Conservation (phyloP, 1,140 invertebrate genomes). For the Idris sp. region DNA sequence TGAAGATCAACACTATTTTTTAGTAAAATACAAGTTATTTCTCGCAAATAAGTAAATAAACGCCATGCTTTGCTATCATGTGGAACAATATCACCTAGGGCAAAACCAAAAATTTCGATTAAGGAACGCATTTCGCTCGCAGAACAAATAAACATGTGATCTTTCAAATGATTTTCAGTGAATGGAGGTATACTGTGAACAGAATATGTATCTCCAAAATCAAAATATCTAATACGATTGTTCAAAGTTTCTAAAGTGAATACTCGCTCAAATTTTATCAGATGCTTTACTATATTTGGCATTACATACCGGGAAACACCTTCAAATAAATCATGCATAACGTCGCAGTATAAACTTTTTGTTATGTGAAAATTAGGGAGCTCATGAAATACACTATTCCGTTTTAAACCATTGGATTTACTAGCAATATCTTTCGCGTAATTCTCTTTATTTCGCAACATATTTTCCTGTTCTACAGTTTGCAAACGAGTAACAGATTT, state of each 20-base stretch:
- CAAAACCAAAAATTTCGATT: conserved; percentile 42
- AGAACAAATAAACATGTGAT: conserved; percentile 41
- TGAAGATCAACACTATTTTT: neutral
- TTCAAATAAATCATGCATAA: conserved; percentile 60
- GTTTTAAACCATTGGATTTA: conserved; percentile 11
- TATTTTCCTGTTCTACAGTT: neutral
- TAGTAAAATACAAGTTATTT: conserved; percentile 56
- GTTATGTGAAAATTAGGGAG: conserved; percentile 42
- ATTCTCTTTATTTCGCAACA: neutral
- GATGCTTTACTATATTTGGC: conserved; percentile 32
- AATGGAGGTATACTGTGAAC: conserved; percentile 19
- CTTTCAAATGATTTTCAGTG: conserved; percentile 42
- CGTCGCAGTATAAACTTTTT: conserved; percentile 37
- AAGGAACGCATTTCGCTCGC: conserved; percentile 61
- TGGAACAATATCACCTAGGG: conserved; percentile 61
- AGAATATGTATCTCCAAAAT: conserved; percentile 17
- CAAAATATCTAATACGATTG: conserved; percentile 44
- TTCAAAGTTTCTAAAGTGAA: conserved; percentile 43
- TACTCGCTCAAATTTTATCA: conserved; percentile 40
- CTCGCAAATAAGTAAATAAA: conserved; percentile 45
- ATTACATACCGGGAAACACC: conserved; percentile 54
- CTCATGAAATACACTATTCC: conserved; percentile 23
- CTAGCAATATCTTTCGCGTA: neutral
- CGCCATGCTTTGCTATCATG: conserved; percentile 47
- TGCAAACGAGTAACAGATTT: neutral